Evolutionary conservation across 1,140 invertebrate genomes (phyloP).

Genomic region (Magallana gigas): DNA sequence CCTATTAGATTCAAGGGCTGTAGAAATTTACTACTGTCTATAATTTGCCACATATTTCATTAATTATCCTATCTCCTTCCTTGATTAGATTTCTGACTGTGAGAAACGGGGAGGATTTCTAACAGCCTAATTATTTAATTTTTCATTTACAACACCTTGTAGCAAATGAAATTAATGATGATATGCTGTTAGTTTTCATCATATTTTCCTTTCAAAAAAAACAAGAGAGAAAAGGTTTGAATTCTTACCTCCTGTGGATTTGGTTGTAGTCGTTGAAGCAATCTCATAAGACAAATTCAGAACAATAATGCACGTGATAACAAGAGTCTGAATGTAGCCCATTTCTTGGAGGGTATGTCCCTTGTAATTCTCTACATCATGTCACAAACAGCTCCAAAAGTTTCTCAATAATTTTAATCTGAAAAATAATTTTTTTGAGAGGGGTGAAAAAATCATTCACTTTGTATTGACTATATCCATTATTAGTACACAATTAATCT

Average conservation of each 20-base stretch:
- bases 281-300: not conserved
- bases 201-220: not conserved
- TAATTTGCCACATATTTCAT: slow-evolving; percentile 38
- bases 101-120: slow-evolving; percentile 2
- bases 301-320: not conserved
- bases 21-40: slow-evolving; percentile 31
- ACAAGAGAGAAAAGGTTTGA: not conserved
- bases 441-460: too few species aligned
- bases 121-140: slow-evolving; percentile 1
- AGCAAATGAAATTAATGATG: not conserved
- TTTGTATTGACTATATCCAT: not conserved
- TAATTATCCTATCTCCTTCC: slow-evolving; percentile 25
- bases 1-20: slow-evolving; percentile 37
- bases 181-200: not conserved
- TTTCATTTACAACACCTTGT: not conserved
- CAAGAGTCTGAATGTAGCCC: not conserved
- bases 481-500: not conserved
- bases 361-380: slow-evolving; percentile 2
- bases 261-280: not conserved
- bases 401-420: not conserved
- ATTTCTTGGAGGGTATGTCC: slow-evolving; percentile 25
- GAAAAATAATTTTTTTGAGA: not conserved
- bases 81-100: slow-evolving; percentile 1
- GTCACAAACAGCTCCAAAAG: not conserved
- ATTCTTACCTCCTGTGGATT: not conserved